Conservation (phyloP, 2,797 vertebrate genomes). For the Myotis findleyi region DNA sequence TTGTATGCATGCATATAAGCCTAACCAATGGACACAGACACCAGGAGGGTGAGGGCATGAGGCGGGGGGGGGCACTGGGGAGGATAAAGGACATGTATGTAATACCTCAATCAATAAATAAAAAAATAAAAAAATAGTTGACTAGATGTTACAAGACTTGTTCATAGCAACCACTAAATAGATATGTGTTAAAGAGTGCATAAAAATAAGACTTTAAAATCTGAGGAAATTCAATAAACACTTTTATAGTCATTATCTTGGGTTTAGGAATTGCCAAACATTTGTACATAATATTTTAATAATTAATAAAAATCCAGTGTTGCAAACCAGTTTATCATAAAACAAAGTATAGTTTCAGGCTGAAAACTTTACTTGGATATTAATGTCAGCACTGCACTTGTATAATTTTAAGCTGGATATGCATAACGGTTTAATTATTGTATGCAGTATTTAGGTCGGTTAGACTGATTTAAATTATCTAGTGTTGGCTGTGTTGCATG, state of each 20-base stretch:
- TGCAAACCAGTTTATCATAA: neutral
- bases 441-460: neutral
- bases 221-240: neutral
- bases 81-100: no score
- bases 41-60: no score
- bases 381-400: neutral
- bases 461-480: conserved; percentile 5
- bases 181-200: neutral
- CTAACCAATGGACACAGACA: no score
- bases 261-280: neutral
- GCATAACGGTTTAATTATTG: neutral
- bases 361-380: neutral
- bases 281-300: neutral
- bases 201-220: neutral
- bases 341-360: neutral
- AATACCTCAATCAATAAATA: no score
- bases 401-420: neutral
- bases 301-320: neutral
- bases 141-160: neutral
- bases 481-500: neutral
- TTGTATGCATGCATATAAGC: no score
- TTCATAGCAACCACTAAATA: neutral
- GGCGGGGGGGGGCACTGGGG: no score
- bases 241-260: neutral
- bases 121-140: no score